Base-by-base conservation (phyloP, 2,888 invertebrate species). In the Chloroclysta siterata region DNA sequence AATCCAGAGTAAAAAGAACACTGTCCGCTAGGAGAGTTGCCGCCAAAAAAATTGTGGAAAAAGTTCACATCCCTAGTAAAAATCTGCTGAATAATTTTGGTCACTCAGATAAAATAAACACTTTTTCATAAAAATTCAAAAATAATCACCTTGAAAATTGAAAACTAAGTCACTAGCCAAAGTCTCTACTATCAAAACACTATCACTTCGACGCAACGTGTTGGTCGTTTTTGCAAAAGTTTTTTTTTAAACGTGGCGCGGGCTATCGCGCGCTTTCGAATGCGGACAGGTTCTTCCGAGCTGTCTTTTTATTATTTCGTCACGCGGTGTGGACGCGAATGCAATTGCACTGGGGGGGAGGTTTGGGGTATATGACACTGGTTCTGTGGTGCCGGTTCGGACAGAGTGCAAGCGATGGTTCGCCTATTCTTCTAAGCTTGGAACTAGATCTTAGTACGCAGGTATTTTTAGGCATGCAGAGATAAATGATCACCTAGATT, bases 121-220 rank as follows among this genome's bases (percentile, higher is more conserved):
- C 50, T 54, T 42, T 42, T 42, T 33, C 15, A 68, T 11, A 22
- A 13, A 51, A 11, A 36, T 51, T 36, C 69, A 76, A 76, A 73
- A 71, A 75, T 74, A 84, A 73, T 89, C 89, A 93, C 92, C 92
- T 93, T 87, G 82, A 70, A 85, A 93, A 75, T 90, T 77, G 81
- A 93, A 93, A 79, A 91, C 78, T 79, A 93, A 85, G 81, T 90
- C 89, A 89, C 90, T 83, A 82, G 88, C 89, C 90, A 92, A 91
- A 82, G 83, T 85, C 84, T 93, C 92, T 79, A 92, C 90, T 72
- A 87, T 83, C 81, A 74, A 80, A 77, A 90, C 91, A 90, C 90
- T 88, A 80, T 86, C 90, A 89, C 90, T 90, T 81, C 86, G 80
- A 77, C 89, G 91, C 79, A 87, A 87, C 90, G 90, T 92, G 82